Base-by-base conservation (phyloP, 2,888 invertebrate genomes). In the Tortrix viridana region DNA sequence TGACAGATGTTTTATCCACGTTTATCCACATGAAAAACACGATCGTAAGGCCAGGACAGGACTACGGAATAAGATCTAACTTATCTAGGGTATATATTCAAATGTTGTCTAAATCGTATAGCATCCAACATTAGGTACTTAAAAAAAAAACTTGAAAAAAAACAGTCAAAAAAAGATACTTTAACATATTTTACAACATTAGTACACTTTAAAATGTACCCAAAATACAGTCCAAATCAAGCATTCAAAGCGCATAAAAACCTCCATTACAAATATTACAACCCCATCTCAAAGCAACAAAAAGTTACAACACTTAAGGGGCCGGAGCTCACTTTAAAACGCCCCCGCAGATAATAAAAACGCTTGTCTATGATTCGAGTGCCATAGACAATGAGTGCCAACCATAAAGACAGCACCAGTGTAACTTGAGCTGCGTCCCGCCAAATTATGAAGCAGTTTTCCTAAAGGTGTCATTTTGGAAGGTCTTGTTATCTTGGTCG, bases 291-390 rank as follows among this genome's bases (percentile, higher is more conserved):
- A 71, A 67, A 46, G 61, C 61, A 74, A 73, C 80, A 76, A 78
- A 84, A 71, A 77, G 80, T 81, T 82, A 85, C 85, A 86, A 79
- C 88, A 83, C 86, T 88, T 86, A 85, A 85, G 85, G 83, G 81
- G 80, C 78, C 80, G 66, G 68, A 72, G 74, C 72, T 77, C 84
- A 77, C 77, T 87, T 86, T 87, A 88, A 89, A 88, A 79, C 77
- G 79, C 81, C 88, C 87, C 89, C 86, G 76, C 88, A 86, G 90
- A 88, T 86, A 88, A 90, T 89, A 91, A 90, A 91, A 90, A 89
- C 83, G 82, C 84, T 84, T 85, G 86, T 86, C 88, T 88, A 78
- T 85, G 74, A 70, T 73, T 73, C 74, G 69, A 75, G 73, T 73
- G 81, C 85, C 80, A 81, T 86, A 89, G 89, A 90, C 89, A 89